Conservation (phyloP, 2,113 vertebrate species). For the Sander lucioperca region DNA sequence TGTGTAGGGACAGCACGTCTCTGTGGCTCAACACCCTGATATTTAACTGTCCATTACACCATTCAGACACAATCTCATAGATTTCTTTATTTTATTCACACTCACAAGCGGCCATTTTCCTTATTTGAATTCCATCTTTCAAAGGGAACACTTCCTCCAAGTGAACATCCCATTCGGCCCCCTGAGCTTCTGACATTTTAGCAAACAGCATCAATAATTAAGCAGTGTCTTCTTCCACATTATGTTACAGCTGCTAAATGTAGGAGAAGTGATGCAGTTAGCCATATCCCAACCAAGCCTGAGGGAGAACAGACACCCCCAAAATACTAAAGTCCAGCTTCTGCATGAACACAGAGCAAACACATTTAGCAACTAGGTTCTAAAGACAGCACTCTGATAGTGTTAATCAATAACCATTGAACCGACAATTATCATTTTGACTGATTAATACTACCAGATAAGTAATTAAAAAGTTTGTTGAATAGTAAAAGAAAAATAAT, state of each 20-base stretch:
- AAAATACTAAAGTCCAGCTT: background rate
- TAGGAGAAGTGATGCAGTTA: background rate
- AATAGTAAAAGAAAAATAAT: no score
- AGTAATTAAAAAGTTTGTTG: no score
- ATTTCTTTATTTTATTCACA: background rate
- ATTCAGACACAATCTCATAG: background rate
- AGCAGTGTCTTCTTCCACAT: constrained; percentile 21
- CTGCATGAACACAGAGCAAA: background rate
- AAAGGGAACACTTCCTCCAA: background rate
- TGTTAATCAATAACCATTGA: no score
- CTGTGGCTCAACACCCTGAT: background rate
- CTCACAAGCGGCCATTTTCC: background rate
- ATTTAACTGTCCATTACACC: background rate
- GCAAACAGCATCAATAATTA: constrained; percentile 43
- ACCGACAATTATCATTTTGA: no score
- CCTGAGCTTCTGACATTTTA: constrained; percentile 26
- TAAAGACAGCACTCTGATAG: background rate
- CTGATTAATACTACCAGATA: no score
- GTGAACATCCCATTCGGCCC: background rate
- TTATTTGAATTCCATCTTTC: background rate
- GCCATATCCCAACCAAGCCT: background rate
- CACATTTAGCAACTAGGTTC: background rate
- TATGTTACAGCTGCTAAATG: constrained; percentile 13
- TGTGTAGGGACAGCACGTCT: background rate
- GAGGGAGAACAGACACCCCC: constrained; percentile 1